phyloP scores from a whole-genome alignment of 2,113 vertebrate species.

The Psammodynastes pulverulentus region DNA sequence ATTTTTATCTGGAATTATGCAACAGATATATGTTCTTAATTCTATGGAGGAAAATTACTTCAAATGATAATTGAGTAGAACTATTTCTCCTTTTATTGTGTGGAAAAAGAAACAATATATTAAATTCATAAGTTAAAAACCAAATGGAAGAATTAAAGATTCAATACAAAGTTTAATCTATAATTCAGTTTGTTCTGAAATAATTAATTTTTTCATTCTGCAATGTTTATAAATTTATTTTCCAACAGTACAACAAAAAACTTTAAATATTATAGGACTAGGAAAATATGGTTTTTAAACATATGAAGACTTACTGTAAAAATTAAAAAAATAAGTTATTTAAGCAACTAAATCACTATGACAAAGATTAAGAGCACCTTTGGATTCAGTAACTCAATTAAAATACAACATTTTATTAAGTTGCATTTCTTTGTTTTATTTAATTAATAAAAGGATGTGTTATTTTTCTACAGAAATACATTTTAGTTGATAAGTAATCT shows the following conservation, averaged over 20 bases:
- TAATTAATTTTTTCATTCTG: not conserved
- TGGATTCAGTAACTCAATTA: constrained; percentile 5
- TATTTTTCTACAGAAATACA: not conserved
- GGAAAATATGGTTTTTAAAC: not conserved
- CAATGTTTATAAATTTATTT: not conserved
- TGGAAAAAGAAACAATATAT: not conserved
- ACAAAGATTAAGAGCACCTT: not conserved
- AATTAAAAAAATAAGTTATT: not conserved
- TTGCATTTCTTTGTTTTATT: not conserved
- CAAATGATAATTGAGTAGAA: constrained; percentile 36
- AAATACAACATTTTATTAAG: constrained; percentile 5
- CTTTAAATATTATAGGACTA: constrained; percentile 6
- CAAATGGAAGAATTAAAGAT: not conserved
- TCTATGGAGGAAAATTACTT: not conserved
- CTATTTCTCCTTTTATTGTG: not conserved
- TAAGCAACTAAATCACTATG: not conserved
- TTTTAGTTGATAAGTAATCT: not conserved
- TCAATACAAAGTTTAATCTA: constrained; percentile 29
- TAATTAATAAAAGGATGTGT: not conserved
- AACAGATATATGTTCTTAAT: not conserved
- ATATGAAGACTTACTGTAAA: not conserved
- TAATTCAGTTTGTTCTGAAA: constrained; percentile 30
- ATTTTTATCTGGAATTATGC: not conserved
- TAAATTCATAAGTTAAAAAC: constrained; percentile 31
- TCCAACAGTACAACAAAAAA: constrained; percentile 11